A percentile compares a stretch with the other conserved stretches of the same genome.
Evolutionary conservation across 2,888 invertebrate genomes (phyloP).

Genomic region (Laothoe populi): DNA sequence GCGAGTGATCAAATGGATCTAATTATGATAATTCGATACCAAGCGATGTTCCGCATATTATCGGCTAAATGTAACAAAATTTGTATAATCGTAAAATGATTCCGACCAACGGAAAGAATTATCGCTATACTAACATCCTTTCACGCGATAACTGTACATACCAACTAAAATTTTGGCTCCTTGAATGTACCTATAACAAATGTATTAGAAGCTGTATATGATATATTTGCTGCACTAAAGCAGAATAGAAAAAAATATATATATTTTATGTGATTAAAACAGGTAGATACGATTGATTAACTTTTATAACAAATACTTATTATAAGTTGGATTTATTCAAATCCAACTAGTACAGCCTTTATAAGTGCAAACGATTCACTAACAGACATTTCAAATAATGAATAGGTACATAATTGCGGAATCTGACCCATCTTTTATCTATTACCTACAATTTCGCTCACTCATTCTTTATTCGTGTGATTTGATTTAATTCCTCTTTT

Average conservation of each 20-base stretch:
- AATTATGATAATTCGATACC: conserved; percentile 12
- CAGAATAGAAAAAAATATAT: too few species aligned
- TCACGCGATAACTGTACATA: conserved; percentile 25
- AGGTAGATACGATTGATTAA: too few species aligned
- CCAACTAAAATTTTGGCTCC: not conserved
- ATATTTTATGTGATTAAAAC: too few species aligned
- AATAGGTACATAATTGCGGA: too few species aligned
- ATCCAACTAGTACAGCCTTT: not conserved
- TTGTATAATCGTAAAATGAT: conserved; percentile 14
- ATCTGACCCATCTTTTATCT: not conserved
- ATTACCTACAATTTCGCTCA: too few species aligned
- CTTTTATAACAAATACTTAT: too few species aligned
- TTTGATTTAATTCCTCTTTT: too few species aligned
- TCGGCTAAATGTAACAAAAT: conserved; percentile 4
- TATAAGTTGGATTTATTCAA: too few species aligned
- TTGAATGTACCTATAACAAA: not conserved
- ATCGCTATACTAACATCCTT: conserved; percentile 27
- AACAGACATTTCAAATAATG: not conserved
- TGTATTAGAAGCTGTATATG: too few species aligned
- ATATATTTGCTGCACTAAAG: too few species aligned
- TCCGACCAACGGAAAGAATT: not conserved
- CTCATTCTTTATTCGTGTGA: too few species aligned
- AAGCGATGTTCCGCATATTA: conserved; percentile 17
- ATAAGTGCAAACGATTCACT: not conserved
- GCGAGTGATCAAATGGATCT: conserved; percentile 2